These are phyloP conservation scores for Oryzias javanicus DNA, from an alignment of 2,113 vertebrate species.

Conservation along the genomic window DNA sequence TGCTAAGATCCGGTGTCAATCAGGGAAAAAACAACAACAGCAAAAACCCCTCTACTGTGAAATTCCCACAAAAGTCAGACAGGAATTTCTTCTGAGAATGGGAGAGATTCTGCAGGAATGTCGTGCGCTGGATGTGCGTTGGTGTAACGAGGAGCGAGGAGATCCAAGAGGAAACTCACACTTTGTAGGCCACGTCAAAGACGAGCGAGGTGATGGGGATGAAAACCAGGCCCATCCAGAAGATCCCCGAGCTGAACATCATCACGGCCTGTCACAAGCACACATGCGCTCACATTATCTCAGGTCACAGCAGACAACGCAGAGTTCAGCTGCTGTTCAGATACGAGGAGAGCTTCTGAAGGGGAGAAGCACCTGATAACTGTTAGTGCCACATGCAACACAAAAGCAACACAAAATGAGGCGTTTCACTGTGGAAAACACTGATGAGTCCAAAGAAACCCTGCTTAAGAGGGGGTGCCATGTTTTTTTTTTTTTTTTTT, in stretches of 20 bases:
- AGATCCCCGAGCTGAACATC: slow-evolving; percentile 94
- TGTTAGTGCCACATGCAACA: slow-evolving; percentile 27
- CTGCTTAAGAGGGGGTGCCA: slow-evolving; percentile 40
- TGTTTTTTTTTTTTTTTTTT: slow-evolving; percentile 58
- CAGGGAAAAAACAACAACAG: slow-evolving; percentile 9
- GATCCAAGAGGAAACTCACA: slow-evolving; percentile 82
- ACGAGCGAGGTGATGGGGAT: slow-evolving; percentile 92
- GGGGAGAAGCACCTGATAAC: slow-evolving; percentile 51
- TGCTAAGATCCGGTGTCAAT: slow-evolving; percentile 23
- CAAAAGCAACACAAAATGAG: slow-evolving; percentile 49
- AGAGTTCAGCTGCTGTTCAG: slow-evolving; percentile 33
- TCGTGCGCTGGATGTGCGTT: slow-evolving; percentile 27
- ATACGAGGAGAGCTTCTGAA: slow-evolving; percentile 43
- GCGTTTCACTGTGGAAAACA: slow-evolving; percentile 46
- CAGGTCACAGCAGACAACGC: slow-evolving; percentile 29
- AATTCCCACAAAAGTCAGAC: not conserved
- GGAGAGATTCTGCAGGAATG: slow-evolving; percentile 39
- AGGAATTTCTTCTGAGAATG: slow-evolving; percentile 33
- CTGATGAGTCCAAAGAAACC: slow-evolving; percentile 20
- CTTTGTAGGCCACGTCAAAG: slow-evolving; percentile 92
- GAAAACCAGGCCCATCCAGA: slow-evolving; percentile 94
- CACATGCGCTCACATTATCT: slow-evolving; percentile 29
- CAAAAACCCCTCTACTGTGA: slow-evolving; percentile 7
- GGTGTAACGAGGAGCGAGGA: slow-evolving; percentile 37
- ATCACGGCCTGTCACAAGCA: slow-evolving; percentile 82